Conservation (phyloP, 2,888 invertebrate genomes). For the Rugalucina vietnamica region DNA sequence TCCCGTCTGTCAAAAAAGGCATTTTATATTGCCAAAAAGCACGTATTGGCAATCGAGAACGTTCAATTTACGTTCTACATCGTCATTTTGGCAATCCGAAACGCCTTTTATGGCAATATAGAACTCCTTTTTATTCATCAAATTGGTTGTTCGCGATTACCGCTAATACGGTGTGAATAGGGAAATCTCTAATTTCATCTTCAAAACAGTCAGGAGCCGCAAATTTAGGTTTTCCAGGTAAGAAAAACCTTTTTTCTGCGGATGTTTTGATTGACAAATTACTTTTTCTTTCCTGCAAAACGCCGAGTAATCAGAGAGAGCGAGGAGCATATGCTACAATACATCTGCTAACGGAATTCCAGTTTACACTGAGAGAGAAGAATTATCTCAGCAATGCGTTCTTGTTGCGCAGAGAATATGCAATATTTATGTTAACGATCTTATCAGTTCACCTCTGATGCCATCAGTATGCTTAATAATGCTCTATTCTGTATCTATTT, state of each 20-base stretch:
- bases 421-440: not conserved
- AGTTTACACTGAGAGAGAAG: not conserved
- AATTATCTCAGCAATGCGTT: not conserved
- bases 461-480: not conserved
- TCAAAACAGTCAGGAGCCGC: not conserved
- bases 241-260: not conserved
- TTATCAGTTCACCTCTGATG: not conserved
- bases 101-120: not conserved
- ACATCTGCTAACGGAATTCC: slow-evolving; percentile 1
- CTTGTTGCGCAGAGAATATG: not conserved
- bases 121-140: not conserved
- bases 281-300: not conserved
- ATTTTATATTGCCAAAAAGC: too few relatives aligned
- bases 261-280: slow-evolving; percentile 5
- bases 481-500: slow-evolving; percentile 7
- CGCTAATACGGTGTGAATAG: not conserved
- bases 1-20: too few relatives aligned
- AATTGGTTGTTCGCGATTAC: not conserved
- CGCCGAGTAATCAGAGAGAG: not conserved
- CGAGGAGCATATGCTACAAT: not conserved
- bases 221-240: not conserved
- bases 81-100: too few relatives aligned
- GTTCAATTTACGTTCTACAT: too few relatives aligned
- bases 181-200: not conserved
- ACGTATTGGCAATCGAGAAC: too few relatives aligned